Evolutionary conservation across 2,888 invertebrate genomes (phyloP), one percentile per base, ranked within the genome.

Genomic region (Torymus tubicola): DNA sequence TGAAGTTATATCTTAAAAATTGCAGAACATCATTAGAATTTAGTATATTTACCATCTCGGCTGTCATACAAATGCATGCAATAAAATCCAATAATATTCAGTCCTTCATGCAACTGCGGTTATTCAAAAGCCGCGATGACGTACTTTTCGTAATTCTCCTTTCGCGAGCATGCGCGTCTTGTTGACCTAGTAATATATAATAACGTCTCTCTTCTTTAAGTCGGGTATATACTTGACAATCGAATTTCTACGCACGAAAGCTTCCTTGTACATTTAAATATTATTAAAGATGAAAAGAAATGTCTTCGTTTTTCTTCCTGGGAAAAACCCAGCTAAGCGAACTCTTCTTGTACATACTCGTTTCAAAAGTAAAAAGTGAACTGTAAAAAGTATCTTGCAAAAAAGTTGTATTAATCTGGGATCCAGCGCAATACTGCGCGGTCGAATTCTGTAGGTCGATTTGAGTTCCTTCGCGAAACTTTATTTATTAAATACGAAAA

Each of bases 341-440:
- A 65, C 42, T 16, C 58, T 78, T 73, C 71, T 71, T 64, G 65
- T 24, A 24, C 3, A 24, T 77, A 67, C 75, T 31, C 60, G 68
- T 77, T 68, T 63, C 60, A 76, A 55, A 80, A 78, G 82, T 80
- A 82, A 80, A 82, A 63, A 73, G 68, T 64, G 71, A 64, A 64
- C 71, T 78, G 16, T 57, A 52, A 42, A 52, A 13, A 52, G 77
- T 64, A 24, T 58, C 57, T 50, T 8, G 58, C 13, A 53, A 63
- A 65, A 73, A 82, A 82, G 82, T 82, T 82, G 61, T 69, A 82
- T 82, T 73, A 78, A 78, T 75, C 78, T 78, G 53, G 64, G 53
- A 21, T 61, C 21, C 11, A 24, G 63, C 21, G 13, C 67, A 61
- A 68, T 71, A 42, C 24, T 3, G 24, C 24, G 3, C 53, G 11